Base-by-base conservation (phyloP, 2,113 vertebrate genomes). In the Zapus hudsonius region DNA sequence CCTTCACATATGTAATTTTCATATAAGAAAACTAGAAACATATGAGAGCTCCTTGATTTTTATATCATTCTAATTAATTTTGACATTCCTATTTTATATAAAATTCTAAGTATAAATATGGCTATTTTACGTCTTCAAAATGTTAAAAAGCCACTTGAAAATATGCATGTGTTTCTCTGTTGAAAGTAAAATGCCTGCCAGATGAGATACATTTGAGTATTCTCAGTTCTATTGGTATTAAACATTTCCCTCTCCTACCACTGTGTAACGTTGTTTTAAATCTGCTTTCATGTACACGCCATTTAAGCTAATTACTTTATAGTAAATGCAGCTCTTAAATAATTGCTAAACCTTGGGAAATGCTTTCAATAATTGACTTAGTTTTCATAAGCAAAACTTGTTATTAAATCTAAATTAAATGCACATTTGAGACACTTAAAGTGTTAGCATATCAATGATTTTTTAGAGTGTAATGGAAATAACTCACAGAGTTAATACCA, bases 401-500 rank as follows among this genome's bases (percentile, higher is more conserved):
- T 97, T 98, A 98, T 98, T 98, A 98, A 98, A 97, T 98, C 96
- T 97, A 98, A 98, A 98, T 98, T 98, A 98, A 98, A 98, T 96
- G 93, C 97, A 97, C 96, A 96, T 98, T 97, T 92, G 96, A 98
- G 97, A 97, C 95, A 97, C 97, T 98, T 95, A 97, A 96, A 98
- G 96, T 97, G 94, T 96, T 97, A 96, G 93, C 92, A 95, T 84
- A 96, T 92, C 92, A 88, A 94, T 86, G 87, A 42, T 95, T 88
- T 90, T n/a, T 79, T 94, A 8, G 79, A 89, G 78, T 27, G 52
- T 16, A 36, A 70, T 15, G 89, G 94, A 96, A 97, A 95, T 81
- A 97, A 95, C 92, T 97, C 95, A 44, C 87, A 95, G 87, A 90
- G 94, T 96, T 94, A 86, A 94, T 23, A 72, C n/a, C 86, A 96